Evolutionary conservation across 2,797 vertebrate genomes (phyloP), one percentile per base, ranked within the genome.

Genomic region (Florisuga fusca): DNA sequence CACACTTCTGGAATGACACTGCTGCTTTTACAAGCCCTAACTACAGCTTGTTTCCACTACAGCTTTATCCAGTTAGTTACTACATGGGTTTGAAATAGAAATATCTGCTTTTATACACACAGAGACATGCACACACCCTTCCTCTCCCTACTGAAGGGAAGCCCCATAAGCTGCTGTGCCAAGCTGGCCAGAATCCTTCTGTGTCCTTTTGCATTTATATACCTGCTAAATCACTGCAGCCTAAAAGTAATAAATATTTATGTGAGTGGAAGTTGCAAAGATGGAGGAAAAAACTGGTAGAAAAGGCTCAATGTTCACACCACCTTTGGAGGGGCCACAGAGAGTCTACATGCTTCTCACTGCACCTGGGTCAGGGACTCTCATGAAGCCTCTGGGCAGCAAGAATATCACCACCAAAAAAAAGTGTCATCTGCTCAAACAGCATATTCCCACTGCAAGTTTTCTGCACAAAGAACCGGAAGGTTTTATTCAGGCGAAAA

Each of bases 1-100:
- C 45, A 21, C 45, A 55, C 77, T 94, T 86, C 71, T 94, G 91
- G 85, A 95, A 93, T 38, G 73, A 86, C 73, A 72, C 25, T 53
- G 91, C 79, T 94, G 90, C 54, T 95, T 92, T 77, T 57, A 2
- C 22, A 83, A 73, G 76, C 38, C 0, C 0, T 41, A 78, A 41
- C 76, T 69, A 55, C 72, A 73, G 76, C 69, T 93, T 83, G 22
- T 85, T 95, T 85, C 74, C 92, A 78, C 76, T 34, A 38, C 6
- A 26, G 62, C 29, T 87, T 83, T 85, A 93, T 74, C 68, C 29
- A 57, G 43, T 8, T 55, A 46, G 72, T 80, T 64, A 41, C 79
- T 71, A 31, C 18, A 22, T 1, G 0, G 10, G 38, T 63, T 5
- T 73, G 76, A 53, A 62, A 84, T 0, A 80, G 66, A 74, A 94